phyloP scores from a whole-genome alignment of 2,113 vertebrate species.

The Helogale parvula region DNA sequence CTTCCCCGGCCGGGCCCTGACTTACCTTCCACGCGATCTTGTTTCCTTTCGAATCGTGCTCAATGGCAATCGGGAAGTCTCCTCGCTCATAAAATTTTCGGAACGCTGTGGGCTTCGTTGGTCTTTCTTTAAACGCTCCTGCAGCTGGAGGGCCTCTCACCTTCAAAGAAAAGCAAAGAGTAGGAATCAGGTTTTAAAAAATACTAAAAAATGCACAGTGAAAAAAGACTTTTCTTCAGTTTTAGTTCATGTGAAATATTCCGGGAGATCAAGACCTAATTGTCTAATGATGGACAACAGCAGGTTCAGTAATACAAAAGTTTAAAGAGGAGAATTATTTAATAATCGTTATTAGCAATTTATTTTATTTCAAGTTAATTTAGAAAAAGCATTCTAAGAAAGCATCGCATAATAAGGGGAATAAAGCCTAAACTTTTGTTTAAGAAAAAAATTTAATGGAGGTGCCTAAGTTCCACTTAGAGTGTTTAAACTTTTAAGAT shows the following conservation, averaged over 20 bases:
- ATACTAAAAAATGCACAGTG: background rate
- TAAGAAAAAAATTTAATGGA: background rate
- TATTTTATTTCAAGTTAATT: background rate
- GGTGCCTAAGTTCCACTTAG: background rate
- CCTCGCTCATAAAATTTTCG: constrained; percentile 95
- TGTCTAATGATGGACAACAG: background rate
- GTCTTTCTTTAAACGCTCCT: constrained; percentile 92
- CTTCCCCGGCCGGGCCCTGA: constrained; percentile 77
- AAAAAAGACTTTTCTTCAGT: background rate
- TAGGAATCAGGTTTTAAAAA: background rate
- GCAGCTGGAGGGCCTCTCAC: constrained; percentile 93
- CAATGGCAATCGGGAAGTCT: constrained; percentile 93
- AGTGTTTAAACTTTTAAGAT: background rate
- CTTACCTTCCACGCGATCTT: constrained; percentile 98
- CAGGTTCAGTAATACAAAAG: background rate
- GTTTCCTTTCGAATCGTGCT: constrained; percentile 91
- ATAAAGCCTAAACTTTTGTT: background rate
- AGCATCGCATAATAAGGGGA: background rate
- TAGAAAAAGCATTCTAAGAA: constrained; percentile 1
- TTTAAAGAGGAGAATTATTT: background rate
- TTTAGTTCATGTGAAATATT: background rate
- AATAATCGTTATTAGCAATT: background rate
- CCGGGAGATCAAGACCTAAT: background rate
- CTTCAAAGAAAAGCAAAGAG: constrained; percentile 77
- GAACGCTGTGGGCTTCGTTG: constrained; percentile 91